Base-by-base conservation (phyloP, 2,113 vertebrate genomes). In the Ailuropoda melanoleuca region DNA sequence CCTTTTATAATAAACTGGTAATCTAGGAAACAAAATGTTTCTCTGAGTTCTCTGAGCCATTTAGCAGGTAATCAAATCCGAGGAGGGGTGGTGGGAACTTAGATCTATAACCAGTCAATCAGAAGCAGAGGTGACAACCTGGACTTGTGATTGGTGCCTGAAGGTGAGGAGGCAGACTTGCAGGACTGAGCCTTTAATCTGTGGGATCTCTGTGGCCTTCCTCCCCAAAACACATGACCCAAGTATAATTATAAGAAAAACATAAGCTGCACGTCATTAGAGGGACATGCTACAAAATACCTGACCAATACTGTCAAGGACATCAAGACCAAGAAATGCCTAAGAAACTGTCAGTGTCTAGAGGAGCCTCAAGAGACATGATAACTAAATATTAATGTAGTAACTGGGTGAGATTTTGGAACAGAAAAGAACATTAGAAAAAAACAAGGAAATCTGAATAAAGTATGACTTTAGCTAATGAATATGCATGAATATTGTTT, bases 211-310 rank as follows among this genome's bases (percentile, higher is more conserved):
- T 72, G 2, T 6, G 8, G 11, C 21, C 81, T 85, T 80, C 56
- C 62, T 56, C 62, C 26, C 24, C 55, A 24, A 50, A 62, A 77
- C 1, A 29, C 7, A 43, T 12, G 23, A 43, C 34, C n/a, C 19
- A 4, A 0, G 26, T 58, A 4, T 55, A 12, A 23, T 23, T 39
- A 31, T 72, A 39, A 37, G 74, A 60, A 81, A 81, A 56, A 26
- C 9, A 55, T 24, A 29, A 34, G 11, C 24, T 11, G 14, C 1
- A 23, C 8, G 1, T 8, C 0, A 7, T 8, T 3, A 24, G 31
- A 72, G 23, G 14, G 31, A 18, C 37, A 37, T 6, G 9, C 31
- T 23, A 34, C 56, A 18, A 31, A 90, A 48, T 31, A 14, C 12
- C 23, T 78, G 77, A 74, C 18, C 24, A 19, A 24, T 37, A 26